These are phyloP conservation scores for Lordiphosa stackelbergi DNA, from an alignment of 1,140 invertebrate genomes.

Conservation along the genomic window DNA sequence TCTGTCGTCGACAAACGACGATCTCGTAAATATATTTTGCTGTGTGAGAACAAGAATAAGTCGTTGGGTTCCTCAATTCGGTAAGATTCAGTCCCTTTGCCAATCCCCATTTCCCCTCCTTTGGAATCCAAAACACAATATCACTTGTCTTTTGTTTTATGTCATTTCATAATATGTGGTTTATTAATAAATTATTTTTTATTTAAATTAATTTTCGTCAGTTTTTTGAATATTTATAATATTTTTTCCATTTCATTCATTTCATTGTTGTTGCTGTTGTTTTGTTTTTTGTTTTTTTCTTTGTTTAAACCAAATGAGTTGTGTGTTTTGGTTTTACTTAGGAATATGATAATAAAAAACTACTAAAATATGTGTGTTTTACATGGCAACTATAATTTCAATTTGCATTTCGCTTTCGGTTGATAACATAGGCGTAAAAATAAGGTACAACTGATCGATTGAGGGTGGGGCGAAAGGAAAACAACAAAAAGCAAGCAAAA, in stretches of 20 bases:
- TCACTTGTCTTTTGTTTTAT: conserved; percentile 32
- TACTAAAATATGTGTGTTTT: conserved; percentile 59
- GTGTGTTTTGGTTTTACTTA: conserved; percentile 47
- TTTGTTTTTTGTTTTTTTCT: conserved; percentile 35
- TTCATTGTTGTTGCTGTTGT: conserved; percentile 17
- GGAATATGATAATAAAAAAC: conserved; percentile 56
- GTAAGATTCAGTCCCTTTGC: too few species aligned
- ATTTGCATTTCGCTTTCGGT: conserved; percentile 17
- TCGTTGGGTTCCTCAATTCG: too few species aligned
- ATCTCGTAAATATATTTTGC: too few species aligned
- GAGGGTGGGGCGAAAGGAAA: conserved; percentile 17
- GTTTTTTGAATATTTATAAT: conserved; percentile 73
- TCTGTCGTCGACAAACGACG: too few species aligned
- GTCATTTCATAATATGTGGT: conserved; percentile 73
- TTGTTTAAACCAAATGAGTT: conserved; percentile 49
- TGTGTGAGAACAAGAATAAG: too few species aligned
- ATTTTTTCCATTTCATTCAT: conserved; percentile 36
- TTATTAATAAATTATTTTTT: conserved; percentile 74
- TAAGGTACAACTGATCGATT: conserved; percentile 39
- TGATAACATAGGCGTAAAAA: conserved; percentile 18
- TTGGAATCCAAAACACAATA: background rate
- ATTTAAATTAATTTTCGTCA: conserved; percentile 70
- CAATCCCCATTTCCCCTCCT: too few species aligned
- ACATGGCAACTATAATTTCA: conserved; percentile 64
- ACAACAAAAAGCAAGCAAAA: conserved; percentile 3